Evolutionary conservation across 2,113 vertebrate genomes (phyloP), one percentile per base, ranked within the genome.

Genomic region (Isurus oxyrinchus): DNA sequence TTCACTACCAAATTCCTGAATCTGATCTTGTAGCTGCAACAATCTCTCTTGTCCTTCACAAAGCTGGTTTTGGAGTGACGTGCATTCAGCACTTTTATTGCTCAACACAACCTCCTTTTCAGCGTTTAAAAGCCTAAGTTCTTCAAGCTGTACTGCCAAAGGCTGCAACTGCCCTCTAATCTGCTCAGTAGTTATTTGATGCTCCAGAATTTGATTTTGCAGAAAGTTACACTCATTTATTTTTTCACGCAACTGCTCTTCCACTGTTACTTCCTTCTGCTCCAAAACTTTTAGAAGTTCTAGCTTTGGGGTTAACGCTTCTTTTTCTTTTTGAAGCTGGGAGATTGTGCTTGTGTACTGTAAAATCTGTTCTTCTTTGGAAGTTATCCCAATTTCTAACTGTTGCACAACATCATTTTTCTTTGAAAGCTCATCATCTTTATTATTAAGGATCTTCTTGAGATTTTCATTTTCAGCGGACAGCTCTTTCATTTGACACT

Each of bases 1-100:
- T 57, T 97, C 97, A 5, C 97, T 96, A 97, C 97, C 98, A 27
- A 98, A 44, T 2, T 97, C 98, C 21, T 97, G 96, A 27, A 98
- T 97, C 97, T 98, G 98, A 27, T 98, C 97, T 97, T 98, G 97
- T 44, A 99, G 97, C 76, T 97, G 96, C 0, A 97, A 96, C 0
- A 98, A 93, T 0, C 97, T 97, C 86, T 98, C 98, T 96, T 98
- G 97, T 5, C 97, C 97, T 4, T 97, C 97, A 96, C 96, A 96
- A 86, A 98, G 96, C 63, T 98, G 97, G 57, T 97, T 96, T 93
- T 97, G 97, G 96, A 97, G 97, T 72, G 91, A 96, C 96, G 97
- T 97, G 53, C 97, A 96, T 96, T 98, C 98, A 59, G 97, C 97
- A 8, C 40, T 96, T 96, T 97, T 98, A 25, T 97, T 97, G 72